A percentile compares a stretch with the other conserved stretches of the same genome.
phyloP scores from a whole-genome alignment of 2,113 vertebrate genomes.

The Gila orcuttii region DNA sequence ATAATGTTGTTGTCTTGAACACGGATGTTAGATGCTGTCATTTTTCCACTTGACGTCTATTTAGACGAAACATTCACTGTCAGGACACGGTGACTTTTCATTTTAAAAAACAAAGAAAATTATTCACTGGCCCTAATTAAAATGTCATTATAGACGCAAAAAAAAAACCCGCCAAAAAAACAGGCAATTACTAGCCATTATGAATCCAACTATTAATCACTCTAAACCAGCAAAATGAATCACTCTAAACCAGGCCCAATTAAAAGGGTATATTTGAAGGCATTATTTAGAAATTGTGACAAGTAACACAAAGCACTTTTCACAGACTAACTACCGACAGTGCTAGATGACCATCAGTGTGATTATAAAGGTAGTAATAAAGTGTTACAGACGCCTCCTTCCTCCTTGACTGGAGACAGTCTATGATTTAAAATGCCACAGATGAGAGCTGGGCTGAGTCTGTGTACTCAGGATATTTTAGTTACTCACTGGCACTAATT shows the following conservation, averaged over 20 bases:
- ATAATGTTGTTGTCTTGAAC: neutral
- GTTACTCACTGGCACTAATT: constrained; percentile 51
- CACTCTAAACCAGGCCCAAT: neutral
- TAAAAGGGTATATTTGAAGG: neutral
- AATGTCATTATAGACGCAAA: neutral
- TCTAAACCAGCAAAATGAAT: neutral
- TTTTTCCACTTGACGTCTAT: neutral
- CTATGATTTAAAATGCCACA: constrained; percentile 54
- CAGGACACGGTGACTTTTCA: neutral
- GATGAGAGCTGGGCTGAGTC: constrained; percentile 19
- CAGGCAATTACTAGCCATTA: neutral
- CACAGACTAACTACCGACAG: neutral
- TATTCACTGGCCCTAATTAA: neutral
- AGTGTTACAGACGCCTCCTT: constrained; percentile 33
- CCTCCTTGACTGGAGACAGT: constrained; percentile 12
- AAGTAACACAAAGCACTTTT: neutral
- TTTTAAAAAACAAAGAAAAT: neutral
- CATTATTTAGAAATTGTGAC: constrained; percentile 1
- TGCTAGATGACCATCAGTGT: constrained; percentile 4
- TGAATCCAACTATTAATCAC: neutral
- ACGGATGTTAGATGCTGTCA: neutral
- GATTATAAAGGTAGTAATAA: constrained; percentile 36
- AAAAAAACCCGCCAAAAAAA: neutral
- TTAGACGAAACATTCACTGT: neutral
- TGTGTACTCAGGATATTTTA: constrained; percentile 37